Evolutionary conservation across 2,113 vertebrate genomes (phyloP).

Genomic region (Beaufortia kweichowensis): DNA sequence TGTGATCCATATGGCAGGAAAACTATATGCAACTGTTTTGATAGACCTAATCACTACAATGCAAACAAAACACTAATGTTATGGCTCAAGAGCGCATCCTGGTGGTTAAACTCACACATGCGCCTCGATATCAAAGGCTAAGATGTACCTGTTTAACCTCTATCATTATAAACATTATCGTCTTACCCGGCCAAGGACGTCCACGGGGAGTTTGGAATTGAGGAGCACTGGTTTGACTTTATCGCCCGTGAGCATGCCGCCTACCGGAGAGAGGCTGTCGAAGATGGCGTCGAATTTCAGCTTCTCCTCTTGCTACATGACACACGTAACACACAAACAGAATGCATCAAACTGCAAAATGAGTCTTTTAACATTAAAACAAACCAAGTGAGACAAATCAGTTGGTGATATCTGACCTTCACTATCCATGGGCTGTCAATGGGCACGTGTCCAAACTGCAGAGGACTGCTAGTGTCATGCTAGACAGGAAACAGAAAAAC

Average conservation of each 20-base stretch:
- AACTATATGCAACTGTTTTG: background rate
- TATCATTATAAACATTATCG: background rate
- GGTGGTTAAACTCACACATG: constrained; percentile 8
- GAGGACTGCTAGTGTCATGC: constrained; percentile 87
- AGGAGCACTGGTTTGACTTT: constrained; percentile 98
- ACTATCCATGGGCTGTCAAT: constrained; percentile 87
- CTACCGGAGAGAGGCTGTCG: constrained; percentile 88
- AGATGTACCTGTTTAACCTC: background rate
- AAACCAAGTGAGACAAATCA: background rate
- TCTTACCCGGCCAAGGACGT: constrained; percentile 92
- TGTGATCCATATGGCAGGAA: too few relatives aligned
- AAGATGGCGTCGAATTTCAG: constrained; percentile 95
- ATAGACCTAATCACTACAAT: background rate
- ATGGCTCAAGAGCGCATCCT: constrained; percentile 14
- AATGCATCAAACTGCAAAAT: background rate
- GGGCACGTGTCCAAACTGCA: constrained; percentile 74
- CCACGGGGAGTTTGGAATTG: constrained; percentile 96
- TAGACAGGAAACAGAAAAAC: constrained; percentile 59
- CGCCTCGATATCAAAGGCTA: background rate
- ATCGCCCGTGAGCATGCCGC: constrained; percentile 90
- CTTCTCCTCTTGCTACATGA: constrained; percentile 88
- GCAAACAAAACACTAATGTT: background rate
- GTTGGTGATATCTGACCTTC: constrained; percentile 78
- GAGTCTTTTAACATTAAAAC: background rate
- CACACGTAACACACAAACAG: constrained; percentile 39